phyloP scores from a whole-genome alignment of 1,140 invertebrate genomes.

The Diuraphis noxia region DNA sequence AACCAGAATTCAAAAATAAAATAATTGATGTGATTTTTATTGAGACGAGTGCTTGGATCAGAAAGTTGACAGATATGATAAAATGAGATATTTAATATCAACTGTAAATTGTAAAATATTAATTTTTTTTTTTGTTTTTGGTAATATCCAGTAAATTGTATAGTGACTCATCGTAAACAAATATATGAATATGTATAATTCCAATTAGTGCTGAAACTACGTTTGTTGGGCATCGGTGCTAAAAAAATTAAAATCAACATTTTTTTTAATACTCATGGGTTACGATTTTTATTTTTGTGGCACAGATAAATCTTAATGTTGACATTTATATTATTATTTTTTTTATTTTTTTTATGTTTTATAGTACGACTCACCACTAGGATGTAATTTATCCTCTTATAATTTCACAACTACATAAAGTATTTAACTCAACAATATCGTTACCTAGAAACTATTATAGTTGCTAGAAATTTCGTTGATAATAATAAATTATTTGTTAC shows the following conservation, averaged over 20 bases:
- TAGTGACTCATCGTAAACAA: too few species aligned
- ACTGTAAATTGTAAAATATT: not conserved
- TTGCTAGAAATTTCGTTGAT: too few species aligned
- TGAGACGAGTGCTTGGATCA: not conserved
- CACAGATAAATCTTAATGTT: too few species aligned
- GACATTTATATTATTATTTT: too few species aligned
- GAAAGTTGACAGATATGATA: not conserved
- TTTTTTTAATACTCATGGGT: too few species aligned
- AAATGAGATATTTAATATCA: not conserved
- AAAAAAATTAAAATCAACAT: too few species aligned
- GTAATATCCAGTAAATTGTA: not conserved
- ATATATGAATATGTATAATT: not conserved
- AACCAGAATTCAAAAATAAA: not conserved
- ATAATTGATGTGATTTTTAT: not conserved
- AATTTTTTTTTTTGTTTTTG: not conserved
- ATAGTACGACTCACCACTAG: too few species aligned
- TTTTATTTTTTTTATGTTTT: too few species aligned
- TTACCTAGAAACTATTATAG: too few species aligned
- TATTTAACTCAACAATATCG: not conserved
- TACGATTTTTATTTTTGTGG: too few species aligned
- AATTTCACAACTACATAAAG: not conserved
- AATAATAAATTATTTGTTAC: not conserved
- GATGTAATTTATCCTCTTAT: not conserved
- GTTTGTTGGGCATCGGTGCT: not conserved
- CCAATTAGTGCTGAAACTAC: not conserved